Conservation (phyloP, 2,113 vertebrate species). For the Capreolus pygargus region DNA sequence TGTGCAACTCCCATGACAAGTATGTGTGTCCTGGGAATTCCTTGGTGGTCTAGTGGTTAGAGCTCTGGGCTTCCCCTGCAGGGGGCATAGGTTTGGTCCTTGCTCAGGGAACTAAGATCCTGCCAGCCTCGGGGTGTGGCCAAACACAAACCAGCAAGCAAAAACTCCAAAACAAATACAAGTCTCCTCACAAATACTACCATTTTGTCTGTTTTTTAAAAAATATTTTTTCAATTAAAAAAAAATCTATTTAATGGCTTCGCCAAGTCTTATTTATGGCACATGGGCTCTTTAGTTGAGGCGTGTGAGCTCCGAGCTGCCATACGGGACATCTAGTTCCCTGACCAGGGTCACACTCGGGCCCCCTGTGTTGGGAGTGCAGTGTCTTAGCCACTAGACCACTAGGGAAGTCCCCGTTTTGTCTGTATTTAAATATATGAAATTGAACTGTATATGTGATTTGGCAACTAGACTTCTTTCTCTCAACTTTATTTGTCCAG, state of each 20-base stretch:
- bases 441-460: not conserved
- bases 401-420: not conserved
- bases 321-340: not conserved
- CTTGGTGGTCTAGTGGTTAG: not conserved
- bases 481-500: not conserved
- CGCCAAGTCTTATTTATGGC: not conserved
- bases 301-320: not conserved
- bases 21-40: not conserved
- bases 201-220: not conserved
- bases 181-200: not conserved
- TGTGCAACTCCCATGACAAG: not conserved
- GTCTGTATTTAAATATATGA: not conserved
- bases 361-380: not conserved
- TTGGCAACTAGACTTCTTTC: not conserved
- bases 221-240: not conserved
- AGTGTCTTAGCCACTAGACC: not conserved
- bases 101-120: not conserved
- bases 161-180: not conserved
- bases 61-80: not conserved
- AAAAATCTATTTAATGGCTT: not conserved
- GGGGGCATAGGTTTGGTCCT: not conserved
- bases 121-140: not conserved
- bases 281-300: not conserved
- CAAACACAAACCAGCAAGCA: not conserved
- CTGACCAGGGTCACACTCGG: fast-evolving